Percentiles rank a stretch among this genome's conserved stretches.
phyloP scores from a whole-genome alignment of 1,140 invertebrate genomes.

The Tyrophagus putrescentiae region DNA sequence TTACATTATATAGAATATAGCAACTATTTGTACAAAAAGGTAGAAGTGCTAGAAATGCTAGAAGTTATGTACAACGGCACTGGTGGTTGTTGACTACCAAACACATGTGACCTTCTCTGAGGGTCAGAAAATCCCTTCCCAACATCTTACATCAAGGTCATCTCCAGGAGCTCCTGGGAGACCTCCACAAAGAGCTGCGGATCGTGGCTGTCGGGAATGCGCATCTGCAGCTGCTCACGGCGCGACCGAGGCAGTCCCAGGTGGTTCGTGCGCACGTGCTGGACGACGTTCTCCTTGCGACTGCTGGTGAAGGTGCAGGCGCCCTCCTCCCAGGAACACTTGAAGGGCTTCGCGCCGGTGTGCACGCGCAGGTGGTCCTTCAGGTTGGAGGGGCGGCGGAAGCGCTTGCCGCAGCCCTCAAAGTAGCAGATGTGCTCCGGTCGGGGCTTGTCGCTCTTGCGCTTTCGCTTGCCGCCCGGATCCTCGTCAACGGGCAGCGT shows the following conservation, averaged over 20 bases:
- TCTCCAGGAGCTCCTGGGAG: background rate
- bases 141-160: too few species aligned
- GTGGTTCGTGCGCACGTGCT: slow-evolving; percentile 1
- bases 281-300: slow-evolving; percentile 59
- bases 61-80: too few species aligned
- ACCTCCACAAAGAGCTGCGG: background rate
- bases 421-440: background rate
- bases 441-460: background rate
- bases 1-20: too few species aligned
- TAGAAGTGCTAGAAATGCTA: too few species aligned
- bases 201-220: background rate
- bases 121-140: too few species aligned
- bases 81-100: too few species aligned
- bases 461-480: too few species aligned
- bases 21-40: too few species aligned
- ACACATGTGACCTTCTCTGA: too few species aligned
- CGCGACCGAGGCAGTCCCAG: background rate
- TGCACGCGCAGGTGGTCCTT: slow-evolving; percentile 52
- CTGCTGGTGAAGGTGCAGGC: slow-evolving; percentile 57
- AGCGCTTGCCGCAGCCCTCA: background rate
- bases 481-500: too few species aligned
- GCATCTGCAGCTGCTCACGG: background rate
- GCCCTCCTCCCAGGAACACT: slow-evolving; percentile 40
- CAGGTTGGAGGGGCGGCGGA: slow-evolving; percentile 33
- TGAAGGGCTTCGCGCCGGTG: slow-evolving; percentile 43